phyloP scores from a whole-genome alignment of 1,140 invertebrate species.

The Lepidurus packardi region DNA sequence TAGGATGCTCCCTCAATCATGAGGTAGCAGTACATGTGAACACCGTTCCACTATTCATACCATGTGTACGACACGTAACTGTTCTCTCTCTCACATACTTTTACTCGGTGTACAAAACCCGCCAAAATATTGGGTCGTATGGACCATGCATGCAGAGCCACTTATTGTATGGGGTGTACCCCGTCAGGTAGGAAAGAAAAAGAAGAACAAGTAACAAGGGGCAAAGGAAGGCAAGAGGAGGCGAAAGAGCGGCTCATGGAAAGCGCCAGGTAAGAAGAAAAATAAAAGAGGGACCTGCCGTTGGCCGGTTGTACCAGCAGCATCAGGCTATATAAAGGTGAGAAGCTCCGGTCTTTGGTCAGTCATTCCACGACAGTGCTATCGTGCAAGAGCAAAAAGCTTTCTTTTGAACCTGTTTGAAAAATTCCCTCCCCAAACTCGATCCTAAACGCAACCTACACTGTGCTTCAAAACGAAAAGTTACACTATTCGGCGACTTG shows the following conservation, averaged over 20 bases:
- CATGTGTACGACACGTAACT: neutral
- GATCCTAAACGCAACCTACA: too few relatives aligned
- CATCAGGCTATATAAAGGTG: slow-evolving; percentile 21
- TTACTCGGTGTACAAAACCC: neutral
- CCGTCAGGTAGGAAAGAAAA: neutral
- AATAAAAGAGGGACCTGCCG: neutral
- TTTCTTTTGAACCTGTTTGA: neutral
- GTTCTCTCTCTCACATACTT: neutral
- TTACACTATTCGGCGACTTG: too few relatives aligned
- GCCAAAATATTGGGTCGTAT: neutral
- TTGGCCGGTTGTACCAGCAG: slow-evolving; percentile 12
- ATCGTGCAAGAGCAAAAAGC: neutral
- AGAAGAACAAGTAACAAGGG: neutral
- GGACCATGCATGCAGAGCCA: neutral
- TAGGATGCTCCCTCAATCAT: neutral
- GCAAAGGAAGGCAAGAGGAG: neutral
- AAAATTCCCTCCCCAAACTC: neutral
- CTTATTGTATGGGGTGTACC: neutral
- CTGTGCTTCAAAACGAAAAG: too few relatives aligned
- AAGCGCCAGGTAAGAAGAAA: neutral
- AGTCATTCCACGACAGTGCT: slow-evolving; percentile 6
- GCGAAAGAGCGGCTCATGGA: neutral
- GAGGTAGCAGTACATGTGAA: neutral
- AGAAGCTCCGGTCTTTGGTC: slow-evolving; percentile 8
- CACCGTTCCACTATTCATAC: neutral